Evolutionary conservation across 2,888 invertebrate genomes (phyloP).

Genomic region (Caenorhabditis japonica): DNA sequence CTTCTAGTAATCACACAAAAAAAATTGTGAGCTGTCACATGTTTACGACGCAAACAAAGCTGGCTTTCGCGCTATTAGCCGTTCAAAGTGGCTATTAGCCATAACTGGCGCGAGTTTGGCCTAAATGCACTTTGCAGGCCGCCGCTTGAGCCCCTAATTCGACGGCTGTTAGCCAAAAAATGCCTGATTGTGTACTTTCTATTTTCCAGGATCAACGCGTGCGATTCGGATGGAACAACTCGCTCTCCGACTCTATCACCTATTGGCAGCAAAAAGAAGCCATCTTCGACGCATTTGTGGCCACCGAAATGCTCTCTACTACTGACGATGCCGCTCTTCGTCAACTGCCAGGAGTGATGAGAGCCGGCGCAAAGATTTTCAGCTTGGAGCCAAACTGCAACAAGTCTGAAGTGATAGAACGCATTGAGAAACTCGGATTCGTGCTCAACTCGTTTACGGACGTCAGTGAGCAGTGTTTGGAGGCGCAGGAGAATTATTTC

Average conservation of each 20-base stretch:
- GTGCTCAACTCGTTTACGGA: slow-evolving; percentile 42
- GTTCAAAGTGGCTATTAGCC: no score
- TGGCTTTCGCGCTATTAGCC: no score
- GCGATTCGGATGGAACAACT: slow-evolving; percentile 64
- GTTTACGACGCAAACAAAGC: no score
- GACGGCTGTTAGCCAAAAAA: no score
- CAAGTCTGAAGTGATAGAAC: slow-evolving; percentile 42
- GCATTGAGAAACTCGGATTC: slow-evolving; percentile 29
- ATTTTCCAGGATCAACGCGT: slow-evolving; percentile 56
- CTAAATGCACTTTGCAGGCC: no score
- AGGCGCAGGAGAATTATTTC: slow-evolving; percentile 56
- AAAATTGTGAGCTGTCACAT: no score
- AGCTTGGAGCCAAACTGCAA: slow-evolving; percentile 61
- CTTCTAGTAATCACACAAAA: no score
- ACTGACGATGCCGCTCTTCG: slow-evolving; percentile 47
- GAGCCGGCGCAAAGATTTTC: slow-evolving; percentile 52
- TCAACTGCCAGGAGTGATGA: slow-evolving; percentile 15
- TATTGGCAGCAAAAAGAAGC: slow-evolving; percentile 64
- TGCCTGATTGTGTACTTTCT: no score
- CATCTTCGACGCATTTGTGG: slow-evolving; percentile 64
- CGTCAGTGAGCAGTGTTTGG: slow-evolving; percentile 54
- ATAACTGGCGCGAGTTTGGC: no score
- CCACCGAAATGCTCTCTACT: slow-evolving; percentile 65
- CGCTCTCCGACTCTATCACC: slow-evolving; percentile 45
- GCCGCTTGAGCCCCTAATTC: no score